Percentiles rank a stretch among this genome's conserved stretches.
These are phyloP conservation scores for Conchocele bisecta DNA, from an alignment of 2,888 invertebrate species.

Conservation along the genomic window DNA sequence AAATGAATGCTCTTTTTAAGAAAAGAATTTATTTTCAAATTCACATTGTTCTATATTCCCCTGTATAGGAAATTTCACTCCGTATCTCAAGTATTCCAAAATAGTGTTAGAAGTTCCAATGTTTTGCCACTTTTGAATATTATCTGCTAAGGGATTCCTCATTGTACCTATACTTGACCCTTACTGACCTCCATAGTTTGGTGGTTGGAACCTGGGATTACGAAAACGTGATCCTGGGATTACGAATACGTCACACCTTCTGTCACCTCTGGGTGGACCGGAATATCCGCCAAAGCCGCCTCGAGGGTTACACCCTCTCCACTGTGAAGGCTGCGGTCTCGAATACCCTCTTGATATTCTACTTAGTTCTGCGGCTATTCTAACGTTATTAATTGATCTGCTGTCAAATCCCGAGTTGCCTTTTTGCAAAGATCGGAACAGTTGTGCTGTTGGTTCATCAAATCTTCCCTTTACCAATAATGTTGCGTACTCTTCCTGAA, in stretches of 20 bases:
- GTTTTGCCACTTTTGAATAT: not conserved
- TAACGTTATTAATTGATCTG: not conserved
- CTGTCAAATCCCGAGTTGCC: not conserved
- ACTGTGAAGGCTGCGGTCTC: too few species aligned
- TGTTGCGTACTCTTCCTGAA: constrained; percentile 11
- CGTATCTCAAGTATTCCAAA: constrained; percentile 4
- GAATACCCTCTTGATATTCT: too few species aligned
- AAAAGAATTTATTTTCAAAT: constrained; percentile 9
- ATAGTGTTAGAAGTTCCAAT: constrained; percentile 2
- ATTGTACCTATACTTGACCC: not conserved
- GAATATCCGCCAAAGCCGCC: too few species aligned
- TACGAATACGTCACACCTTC: too few species aligned
- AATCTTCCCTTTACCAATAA: constrained; percentile 22
- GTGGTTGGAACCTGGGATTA: not conserved
- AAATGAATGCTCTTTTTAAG: constrained; percentile 3
- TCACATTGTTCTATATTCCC: not conserved
- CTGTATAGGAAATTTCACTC: constrained; percentile 12
- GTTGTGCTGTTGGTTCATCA: constrained; percentile 1
- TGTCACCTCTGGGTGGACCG: too few species aligned
- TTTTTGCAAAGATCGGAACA: constrained; percentile 13
- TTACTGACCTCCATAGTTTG: not conserved
- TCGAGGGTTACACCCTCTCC: too few species aligned
- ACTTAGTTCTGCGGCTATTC: constrained; percentile 5
- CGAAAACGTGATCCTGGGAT: not conserved
- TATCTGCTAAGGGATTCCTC: not conserved